phyloP scores from a whole-genome alignment of 2,797 vertebrate genomes.

The Sebastes glaucus region DNA sequence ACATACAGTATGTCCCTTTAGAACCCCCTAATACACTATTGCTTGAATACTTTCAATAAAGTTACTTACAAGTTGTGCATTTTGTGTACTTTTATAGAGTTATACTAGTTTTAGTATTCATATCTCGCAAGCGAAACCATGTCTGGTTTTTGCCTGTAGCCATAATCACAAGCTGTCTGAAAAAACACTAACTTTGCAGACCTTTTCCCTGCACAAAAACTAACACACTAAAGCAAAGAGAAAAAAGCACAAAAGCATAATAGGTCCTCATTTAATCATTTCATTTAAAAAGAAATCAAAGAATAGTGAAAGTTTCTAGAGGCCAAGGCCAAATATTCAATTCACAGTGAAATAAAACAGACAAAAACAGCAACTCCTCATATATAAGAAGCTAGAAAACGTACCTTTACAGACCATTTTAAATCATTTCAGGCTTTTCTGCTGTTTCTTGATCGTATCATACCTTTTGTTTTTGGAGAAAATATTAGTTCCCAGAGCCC shows the following conservation, averaged over 20 bases:
- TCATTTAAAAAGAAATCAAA: background rate
- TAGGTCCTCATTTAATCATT: background rate
- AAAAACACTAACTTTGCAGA: background rate
- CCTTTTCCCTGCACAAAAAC: too few species aligned
- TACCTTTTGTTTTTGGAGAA: background rate
- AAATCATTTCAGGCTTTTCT: background rate
- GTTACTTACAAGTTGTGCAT: background rate
- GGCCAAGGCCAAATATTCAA: accelerated
- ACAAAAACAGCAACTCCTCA: background rate
- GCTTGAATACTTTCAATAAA: background rate
- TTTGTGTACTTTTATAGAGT: background rate
- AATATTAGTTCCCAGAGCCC: background rate
- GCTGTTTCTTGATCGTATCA: background rate
- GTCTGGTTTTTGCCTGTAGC: background rate
- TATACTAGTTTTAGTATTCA: background rate
- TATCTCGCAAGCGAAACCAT: background rate
- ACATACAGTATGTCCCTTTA: background rate
- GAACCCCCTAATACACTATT: background rate
- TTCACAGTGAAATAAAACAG: background rate
- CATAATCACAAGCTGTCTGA: background rate
- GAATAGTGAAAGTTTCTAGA: background rate
- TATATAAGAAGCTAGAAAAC: background rate
- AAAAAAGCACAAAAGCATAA: too few species aligned
- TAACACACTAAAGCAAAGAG: too few species aligned
- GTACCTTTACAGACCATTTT: background rate